Evolutionary conservation across 2,888 invertebrate genomes (phyloP).

Genomic region (Clostera curtula): DNA sequence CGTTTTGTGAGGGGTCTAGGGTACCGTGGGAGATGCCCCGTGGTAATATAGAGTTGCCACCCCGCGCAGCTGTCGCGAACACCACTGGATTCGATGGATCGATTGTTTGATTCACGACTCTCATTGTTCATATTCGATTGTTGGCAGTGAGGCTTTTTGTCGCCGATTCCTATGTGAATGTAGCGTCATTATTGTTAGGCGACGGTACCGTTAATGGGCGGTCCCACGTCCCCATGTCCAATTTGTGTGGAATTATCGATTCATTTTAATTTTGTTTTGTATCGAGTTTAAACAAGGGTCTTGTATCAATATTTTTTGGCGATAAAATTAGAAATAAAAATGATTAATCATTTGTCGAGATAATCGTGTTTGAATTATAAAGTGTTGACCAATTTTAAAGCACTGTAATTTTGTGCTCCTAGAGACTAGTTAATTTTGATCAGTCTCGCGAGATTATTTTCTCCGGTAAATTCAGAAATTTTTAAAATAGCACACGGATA

Average conservation of each 20-base stretch:
- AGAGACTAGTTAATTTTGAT: too few species aligned
- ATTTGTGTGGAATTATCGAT: constrained; percentile 16
- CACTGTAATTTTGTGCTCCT: too few species aligned
- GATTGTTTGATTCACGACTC: constrained; percentile 61
- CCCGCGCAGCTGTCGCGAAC: constrained; percentile 61
- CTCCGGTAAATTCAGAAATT: too few species aligned
- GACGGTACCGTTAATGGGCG: constrained; percentile 18
- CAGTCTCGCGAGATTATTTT: too few species aligned
- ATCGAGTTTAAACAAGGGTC: too few species aligned
- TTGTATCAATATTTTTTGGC: too few species aligned
- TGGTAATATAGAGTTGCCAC: constrained; percentile 32
- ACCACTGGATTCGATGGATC: constrained; percentile 50
- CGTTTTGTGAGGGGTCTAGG: constrained; percentile 27
- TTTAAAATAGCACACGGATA: too few species aligned
- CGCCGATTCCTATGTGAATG: constrained; percentile 24
- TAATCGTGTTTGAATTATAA: too few species aligned
- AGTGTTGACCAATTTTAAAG: too few species aligned
- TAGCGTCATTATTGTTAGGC: constrained; percentile 30
- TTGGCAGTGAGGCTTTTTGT: constrained; percentile 35
- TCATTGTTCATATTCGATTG: constrained; percentile 54
- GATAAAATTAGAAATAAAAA: too few species aligned
- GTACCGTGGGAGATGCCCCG: constrained; percentile 61
- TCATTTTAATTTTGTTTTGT: constrained; percentile 6
- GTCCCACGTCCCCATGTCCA: constrained; percentile 12
- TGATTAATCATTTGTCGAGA: too few species aligned